These are phyloP conservation scores for Brachionus asplanchnoidis DNA, from an alignment of 1,140 invertebrate species.

Conservation along the genomic window DNA sequence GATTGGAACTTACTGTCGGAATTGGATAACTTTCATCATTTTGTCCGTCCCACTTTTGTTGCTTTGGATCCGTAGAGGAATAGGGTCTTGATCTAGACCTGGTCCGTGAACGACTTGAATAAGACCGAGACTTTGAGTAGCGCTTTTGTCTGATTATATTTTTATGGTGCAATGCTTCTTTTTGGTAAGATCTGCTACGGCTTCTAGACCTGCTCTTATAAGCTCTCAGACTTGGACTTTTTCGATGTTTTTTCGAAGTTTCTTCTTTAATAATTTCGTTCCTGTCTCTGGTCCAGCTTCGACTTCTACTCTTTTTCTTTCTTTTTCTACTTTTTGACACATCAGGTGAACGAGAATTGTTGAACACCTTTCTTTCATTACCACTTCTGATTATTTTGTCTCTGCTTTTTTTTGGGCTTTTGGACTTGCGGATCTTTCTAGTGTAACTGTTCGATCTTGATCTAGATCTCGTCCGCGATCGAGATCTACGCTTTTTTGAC, in stretches of 20 bases:
- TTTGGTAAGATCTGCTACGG: background rate
- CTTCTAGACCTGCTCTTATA: background rate
- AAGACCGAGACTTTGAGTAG: background rate
- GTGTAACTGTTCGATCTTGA: background rate
- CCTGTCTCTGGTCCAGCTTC: background rate
- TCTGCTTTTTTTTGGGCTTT: background rate
- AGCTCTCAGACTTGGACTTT: background rate
- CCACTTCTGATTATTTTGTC: background rate
- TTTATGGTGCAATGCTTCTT: background rate
- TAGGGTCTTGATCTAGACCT: background rate
- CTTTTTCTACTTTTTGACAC: background rate
- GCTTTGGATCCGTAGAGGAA: background rate
- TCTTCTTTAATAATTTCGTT: background rate
- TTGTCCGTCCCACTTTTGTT: background rate
- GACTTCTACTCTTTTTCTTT: background rate
- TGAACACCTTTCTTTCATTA: background rate
- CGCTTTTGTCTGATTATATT: background rate
- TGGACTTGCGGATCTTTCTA: background rate
- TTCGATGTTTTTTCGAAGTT: background rate
- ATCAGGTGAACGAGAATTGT: background rate
- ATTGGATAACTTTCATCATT: background rate
- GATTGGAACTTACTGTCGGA: background rate
- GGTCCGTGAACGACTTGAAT: background rate
- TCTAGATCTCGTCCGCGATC: background rate
- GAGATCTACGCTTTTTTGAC: background rate